Evolutionary conservation across 2,888 invertebrate genomes (phyloP), one percentile per base, ranked within the genome.

Genomic region (Phyto melanocephala): DNA sequence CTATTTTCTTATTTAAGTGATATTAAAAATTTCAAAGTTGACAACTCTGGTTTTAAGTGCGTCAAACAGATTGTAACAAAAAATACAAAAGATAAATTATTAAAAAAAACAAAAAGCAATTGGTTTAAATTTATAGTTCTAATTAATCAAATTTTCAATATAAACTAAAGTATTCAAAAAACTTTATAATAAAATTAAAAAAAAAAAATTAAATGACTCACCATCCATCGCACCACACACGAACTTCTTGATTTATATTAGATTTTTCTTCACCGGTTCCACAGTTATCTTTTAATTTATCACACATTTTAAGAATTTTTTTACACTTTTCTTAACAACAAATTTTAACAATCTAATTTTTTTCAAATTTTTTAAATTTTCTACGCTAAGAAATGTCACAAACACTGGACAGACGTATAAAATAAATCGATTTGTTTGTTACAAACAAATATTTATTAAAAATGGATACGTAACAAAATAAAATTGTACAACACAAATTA

Each of bases 151-250:
- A n/a, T n/a, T n/a, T n/a, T n/a, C n/a, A n/a, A n/a, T n/a, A n/a
- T n/a, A n/a, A n/a, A n/a, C n/a, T n/a, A n/a, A n/a, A n/a, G n/a
- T n/a, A n/a, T n/a, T n/a, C n/a, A n/a, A n/a, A n/a, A n/a, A n/a
- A n/a, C n/a, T n/a, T 40, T 28, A 22, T 50, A 13, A 28, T 28
- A 8, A 20, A 45, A n/a, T 42, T 20, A 52, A 50, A n/a, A 22
- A 54, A 3, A 50, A 20, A 45, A 45, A 58, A 56, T 6, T 5
- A 28, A 17, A 65, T 85, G 80, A 86, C 86, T 86, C 82, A 86
- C 86, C 86, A 86, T 47, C 86, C 86, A 62, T 86, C 86, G 80
- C 86, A 86, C 86, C 86, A 86, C 20, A 86, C 86, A 37, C 86
- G 86, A 63, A 86, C 76, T 78, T 86, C 85, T 76, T 81, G 83